Conservation (phyloP, 2,113 vertebrate species). For the Oenanthe oenanthe region DNA sequence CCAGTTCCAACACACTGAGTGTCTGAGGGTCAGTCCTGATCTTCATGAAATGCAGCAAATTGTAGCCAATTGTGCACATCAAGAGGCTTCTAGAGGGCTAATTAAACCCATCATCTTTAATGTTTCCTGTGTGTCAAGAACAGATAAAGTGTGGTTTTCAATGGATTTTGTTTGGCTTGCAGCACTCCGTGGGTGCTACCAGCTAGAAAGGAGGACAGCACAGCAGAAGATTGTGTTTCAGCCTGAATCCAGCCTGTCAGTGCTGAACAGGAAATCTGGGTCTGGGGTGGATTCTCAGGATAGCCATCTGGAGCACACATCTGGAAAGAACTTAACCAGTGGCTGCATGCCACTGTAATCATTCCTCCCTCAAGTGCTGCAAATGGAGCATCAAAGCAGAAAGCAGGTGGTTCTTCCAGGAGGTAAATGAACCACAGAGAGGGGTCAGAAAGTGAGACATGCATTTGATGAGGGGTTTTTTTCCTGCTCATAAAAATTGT, state of each 20-base stretch:
- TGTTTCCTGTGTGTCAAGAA: background rate
- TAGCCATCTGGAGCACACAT: slow-evolving; percentile 58
- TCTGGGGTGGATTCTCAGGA: slow-evolving; percentile 8
- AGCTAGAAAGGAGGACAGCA: background rate
- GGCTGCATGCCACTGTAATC: slow-evolving; percentile 47
- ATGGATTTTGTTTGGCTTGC: background rate
- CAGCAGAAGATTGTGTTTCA: background rate
- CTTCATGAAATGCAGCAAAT: background rate
- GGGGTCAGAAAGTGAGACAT: slow-evolving; percentile 32
- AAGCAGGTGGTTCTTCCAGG: slow-evolving; percentile 61
- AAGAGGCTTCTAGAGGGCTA: background rate
- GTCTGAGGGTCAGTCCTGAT: background rate
- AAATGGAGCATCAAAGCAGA: slow-evolving; percentile 65
- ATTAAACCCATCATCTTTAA: background rate
- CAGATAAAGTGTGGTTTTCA: background rate
- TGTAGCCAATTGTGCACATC: background rate
- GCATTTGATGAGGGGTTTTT: background rate
- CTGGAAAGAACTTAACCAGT: slow-evolving; percentile 58
- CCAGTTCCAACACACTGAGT: background rate
- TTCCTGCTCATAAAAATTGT: slow-evolving; percentile 26
- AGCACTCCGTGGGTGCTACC: background rate
- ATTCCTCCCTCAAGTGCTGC: slow-evolving; percentile 54
- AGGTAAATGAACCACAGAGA: slow-evolving; percentile 55
- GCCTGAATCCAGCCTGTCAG: slow-evolving; percentile 16
- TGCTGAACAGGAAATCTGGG: slow-evolving; percentile 23